A percentile compares a stretch with the other conserved stretches of the same genome.
phyloP scores from a whole-genome alignment of 2,888 invertebrate species.

The Ectropis crepuscularia region DNA sequence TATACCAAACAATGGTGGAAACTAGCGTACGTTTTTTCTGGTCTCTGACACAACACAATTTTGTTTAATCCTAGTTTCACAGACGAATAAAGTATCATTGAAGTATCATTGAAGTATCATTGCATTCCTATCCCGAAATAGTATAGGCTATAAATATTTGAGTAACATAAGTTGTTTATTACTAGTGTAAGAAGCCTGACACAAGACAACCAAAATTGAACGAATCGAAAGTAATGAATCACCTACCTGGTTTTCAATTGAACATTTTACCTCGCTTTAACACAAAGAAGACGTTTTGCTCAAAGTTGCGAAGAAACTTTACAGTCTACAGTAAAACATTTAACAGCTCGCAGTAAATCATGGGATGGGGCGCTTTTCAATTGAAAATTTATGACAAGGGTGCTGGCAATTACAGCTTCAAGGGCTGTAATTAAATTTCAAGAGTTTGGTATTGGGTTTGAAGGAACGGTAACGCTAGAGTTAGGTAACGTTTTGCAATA shows the following conservation, averaged over 20 bases:
- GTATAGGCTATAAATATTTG: no score
- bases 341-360: conserved; percentile 26
- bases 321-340: conserved; percentile 10
- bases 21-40: no score
- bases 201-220: neutral
- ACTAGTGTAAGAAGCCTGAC: no score
- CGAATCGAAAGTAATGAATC: no score
- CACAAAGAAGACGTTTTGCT: conserved; percentile 1
- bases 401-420: conserved; percentile 23
- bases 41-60: no score
- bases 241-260: neutral
- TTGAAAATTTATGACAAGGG: conserved; percentile 22
- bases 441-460: conserved; percentile 14
- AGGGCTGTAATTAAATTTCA: conserved; percentile 27
- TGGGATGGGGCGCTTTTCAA: conserved; percentile 16
- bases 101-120: no score
- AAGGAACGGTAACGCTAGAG: conserved; percentile 3
- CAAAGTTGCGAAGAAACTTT: conserved; percentile 4
- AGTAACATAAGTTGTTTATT: no score
- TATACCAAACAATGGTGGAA: no score
- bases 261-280: neutral
- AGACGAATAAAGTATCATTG: no score
- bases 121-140: no score
- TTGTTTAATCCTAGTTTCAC: no score
- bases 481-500: conserved; percentile 17